Base-by-base conservation (phyloP, 1,140 invertebrate genomes). In the Colletes gigas region DNA sequence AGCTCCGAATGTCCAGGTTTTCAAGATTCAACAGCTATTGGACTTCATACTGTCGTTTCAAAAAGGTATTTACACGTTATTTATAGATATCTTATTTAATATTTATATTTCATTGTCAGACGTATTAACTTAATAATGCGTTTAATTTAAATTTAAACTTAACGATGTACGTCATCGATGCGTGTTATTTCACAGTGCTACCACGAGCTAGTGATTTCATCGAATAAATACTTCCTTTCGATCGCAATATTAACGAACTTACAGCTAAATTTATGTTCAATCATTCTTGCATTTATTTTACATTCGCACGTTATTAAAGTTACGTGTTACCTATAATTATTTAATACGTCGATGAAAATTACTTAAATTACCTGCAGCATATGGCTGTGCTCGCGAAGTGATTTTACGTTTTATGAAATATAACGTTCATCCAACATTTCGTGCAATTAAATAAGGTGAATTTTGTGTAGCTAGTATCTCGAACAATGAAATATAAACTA, bases 1-100 rank as follows among this genome's bases (percentile, higher is more conserved):
- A 79, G 62, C 7, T 73, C 17, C 17, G 15, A 73, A 79, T 73
- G 59, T 72, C 59, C 44, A 19, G 15, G 30, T 65, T 44, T 4
- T 62, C 44, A 54, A 78, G 52, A 47, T 71, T 65, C 54, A 72
- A 65, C 19, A 63, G 30, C 65, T 55, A 55, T 14, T 63, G 69
- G 69, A 72, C 41, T 54, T 65, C 50, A n/a, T 47, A 78, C 47
- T 47, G 5, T 57, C 68, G 76, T 19, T 60, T 47, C 19, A 30
- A 52, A 78, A 78, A 78, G 77, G 77, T 78, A 78, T 72, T 78
- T 78, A 78, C 62, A 17, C 6, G 54, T 50, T 62, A 30, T 10
- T 73, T 21, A 39, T 5, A 17, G 47, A 5, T 15, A 19, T 62
- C 41, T 19, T 21, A 10, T 17, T 15, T n/a, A n/a, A 44, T 62